Percentiles rank a stretch among this genome's conserved stretches.
Evolutionary conservation across 2,113 vertebrate species (phyloP).

Genomic region (Siniperca chuatsi): DNA sequence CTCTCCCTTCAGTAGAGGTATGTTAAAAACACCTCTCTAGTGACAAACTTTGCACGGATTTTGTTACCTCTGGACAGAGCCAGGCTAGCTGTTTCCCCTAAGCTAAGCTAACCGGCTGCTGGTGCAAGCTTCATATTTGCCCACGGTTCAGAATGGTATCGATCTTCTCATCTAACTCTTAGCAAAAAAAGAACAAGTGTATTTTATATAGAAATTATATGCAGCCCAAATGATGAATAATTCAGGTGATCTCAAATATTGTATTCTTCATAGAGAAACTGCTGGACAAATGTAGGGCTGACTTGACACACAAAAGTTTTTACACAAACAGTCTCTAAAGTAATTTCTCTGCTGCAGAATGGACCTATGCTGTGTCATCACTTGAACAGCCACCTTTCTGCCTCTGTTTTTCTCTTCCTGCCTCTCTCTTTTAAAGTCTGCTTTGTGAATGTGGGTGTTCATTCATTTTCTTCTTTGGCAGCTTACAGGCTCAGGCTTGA

Average conservation of each 20-base stretch:
- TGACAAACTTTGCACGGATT: background rate
- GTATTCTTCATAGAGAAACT: background rate
- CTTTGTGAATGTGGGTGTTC: constrained; percentile 71
- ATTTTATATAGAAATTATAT: background rate
- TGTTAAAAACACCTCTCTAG: too few species aligned
- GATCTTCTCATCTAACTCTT: background rate
- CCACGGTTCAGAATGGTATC: background rate
- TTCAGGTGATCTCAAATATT: too few species aligned
- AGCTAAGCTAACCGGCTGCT: background rate
- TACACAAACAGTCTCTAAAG: constrained; percentile 22
- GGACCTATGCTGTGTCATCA: constrained; percentile 23
- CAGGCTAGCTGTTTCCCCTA: background rate
- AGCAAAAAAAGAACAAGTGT: background rate
- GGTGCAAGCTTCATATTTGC: background rate
- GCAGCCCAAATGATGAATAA: background rate
- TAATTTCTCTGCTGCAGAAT: constrained; percentile 39
- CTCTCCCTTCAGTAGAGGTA: too few species aligned
- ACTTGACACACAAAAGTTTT: constrained; percentile 5
- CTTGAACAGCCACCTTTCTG: constrained; percentile 33
- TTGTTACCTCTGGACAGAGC: background rate
- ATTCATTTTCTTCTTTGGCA: constrained; percentile 67
- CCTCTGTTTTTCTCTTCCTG: constrained; percentile 20
- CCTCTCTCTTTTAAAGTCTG: constrained; percentile 40
- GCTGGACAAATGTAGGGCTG: constrained; percentile 9
- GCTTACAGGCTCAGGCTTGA: constrained; percentile 71